Base-by-base conservation (phyloP, 2,797 vertebrate genomes). In the Discoglossus pictus region DNA sequence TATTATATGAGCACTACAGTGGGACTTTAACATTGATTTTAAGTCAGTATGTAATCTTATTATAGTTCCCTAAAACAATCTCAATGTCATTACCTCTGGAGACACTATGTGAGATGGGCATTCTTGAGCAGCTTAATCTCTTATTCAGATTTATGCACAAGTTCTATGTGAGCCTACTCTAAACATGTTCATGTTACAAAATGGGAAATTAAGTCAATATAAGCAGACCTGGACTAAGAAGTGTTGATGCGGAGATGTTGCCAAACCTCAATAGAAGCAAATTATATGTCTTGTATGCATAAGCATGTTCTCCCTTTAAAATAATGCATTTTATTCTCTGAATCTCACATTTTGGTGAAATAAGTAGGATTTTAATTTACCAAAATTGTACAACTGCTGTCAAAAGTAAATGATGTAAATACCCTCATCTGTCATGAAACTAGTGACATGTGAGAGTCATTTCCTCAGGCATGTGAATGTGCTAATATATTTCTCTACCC, bases 111-210 rank as follows among this genome's bases (percentile, higher is more conserved):
- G 27, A 47, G 11, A 44, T 34, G 17, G 35, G 17, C 11, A 54
- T 23, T 25, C n/a, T 53, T 13, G 20, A 10, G 55, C 34, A 23
- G 51, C 15, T 20, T 12, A 42, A 52, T 53, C 23, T 42, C 51
- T 68, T 68, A 68, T 52, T 68, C 39, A 60, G 47, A 60, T 52
- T 43, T 43, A 52, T 52, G 38, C 24, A 50, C 23, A 35, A 50
- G 17, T 43, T 24, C 23, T 60, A 24, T 9, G 15, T 34, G 27
- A 61, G 47, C 36, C 47, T 52, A 13, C 12, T 34, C 20, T 52
- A 61, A 16, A 31, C n/a, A 27, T 15, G 4, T 31, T 16, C 2
- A 51, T 17, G 34, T 52, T 52, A 47, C 24, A 43, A 34, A 53
- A 18, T 13, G 23, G 58, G 34, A 46, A 61, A 61, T 69, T 54